These are phyloP conservation scores for Cryptomyrus ogoouensis DNA, from an alignment of 2,113 vertebrate genomes.

Conservation along the genomic window DNA sequence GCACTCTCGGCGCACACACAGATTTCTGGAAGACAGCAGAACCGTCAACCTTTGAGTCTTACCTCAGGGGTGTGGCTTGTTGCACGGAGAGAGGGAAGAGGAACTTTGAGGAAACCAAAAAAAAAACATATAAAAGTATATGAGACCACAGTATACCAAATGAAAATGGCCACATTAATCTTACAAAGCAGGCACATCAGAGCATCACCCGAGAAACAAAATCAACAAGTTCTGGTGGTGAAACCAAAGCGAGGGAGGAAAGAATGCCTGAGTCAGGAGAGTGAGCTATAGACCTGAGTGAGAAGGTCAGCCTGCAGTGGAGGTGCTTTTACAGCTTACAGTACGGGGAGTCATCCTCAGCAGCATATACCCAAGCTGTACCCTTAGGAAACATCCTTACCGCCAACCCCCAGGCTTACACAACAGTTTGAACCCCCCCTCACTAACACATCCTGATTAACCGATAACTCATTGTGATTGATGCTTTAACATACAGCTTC, in stretches of 20 bases:
- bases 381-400: not conserved
- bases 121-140: not conserved
- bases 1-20: not conserved
- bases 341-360: not conserved
- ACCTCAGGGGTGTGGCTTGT: not conserved
- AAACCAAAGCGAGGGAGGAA: not conserved
- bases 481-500: not conserved
- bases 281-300: not conserved
- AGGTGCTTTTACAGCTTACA: not conserved
- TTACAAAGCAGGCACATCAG: not conserved
- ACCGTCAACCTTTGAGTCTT: not conserved
- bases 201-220: not conserved
- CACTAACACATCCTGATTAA: not conserved
- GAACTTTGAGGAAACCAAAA: not conserved
- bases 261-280: not conserved
- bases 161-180: not conserved
- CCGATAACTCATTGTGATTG: not conserved
- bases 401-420: not conserved
- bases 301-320: not conserved
- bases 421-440: not conserved
- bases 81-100: not conserved
- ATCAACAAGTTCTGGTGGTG: not conserved
- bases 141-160: not conserved
- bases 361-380: no score
- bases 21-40: not conserved